phyloP scores from a whole-genome alignment of 1,140 invertebrate species.

The Trichoplusia ni region DNA sequence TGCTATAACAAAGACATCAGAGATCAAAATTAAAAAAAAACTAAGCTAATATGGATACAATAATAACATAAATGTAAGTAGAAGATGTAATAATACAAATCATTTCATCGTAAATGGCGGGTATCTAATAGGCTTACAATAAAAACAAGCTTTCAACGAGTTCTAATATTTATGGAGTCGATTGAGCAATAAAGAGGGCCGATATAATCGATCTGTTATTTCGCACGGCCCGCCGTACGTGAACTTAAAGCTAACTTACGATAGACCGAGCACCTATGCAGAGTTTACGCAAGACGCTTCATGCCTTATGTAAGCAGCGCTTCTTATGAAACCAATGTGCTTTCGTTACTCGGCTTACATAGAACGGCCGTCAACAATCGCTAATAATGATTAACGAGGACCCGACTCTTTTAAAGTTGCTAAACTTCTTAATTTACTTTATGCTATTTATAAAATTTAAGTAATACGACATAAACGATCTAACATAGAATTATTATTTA shows the following conservation, averaged over 20 bases:
- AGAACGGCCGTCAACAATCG: slow-evolving; percentile 45
- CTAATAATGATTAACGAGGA: slow-evolving; percentile 46
- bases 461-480: too few species aligned
- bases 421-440: too few species aligned
- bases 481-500: too few species aligned
- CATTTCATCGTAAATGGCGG: too few species aligned
- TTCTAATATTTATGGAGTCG: slow-evolving; percentile 20
- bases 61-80: too few species aligned
- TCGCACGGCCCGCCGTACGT: slow-evolving; percentile 51
- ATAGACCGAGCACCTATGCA: slow-evolving; percentile 60
- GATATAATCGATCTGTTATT: slow-evolving; percentile 57
- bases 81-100: too few species aligned
- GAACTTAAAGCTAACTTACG: slow-evolving; percentile 67
- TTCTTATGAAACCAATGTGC: slow-evolving; percentile 66
- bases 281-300: slow-evolving; percentile 62
- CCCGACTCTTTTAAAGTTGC: slow-evolving; percentile 34
- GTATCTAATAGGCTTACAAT: too few species aligned
- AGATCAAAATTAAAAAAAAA: too few species aligned
- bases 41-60: too few species aligned
- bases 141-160: slow-evolving; percentile 12
- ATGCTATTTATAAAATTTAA: too few species aligned
- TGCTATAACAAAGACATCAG: too few species aligned
- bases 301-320: slow-evolving; percentile 69
- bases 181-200: slow-evolving; percentile 23
- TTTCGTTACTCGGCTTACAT: slow-evolving; percentile 61